Evolutionary conservation across 1,140 invertebrate genomes (phyloP), one percentile per base, ranked within the genome.

Genomic region (Drosophila tropicalis): DNA sequence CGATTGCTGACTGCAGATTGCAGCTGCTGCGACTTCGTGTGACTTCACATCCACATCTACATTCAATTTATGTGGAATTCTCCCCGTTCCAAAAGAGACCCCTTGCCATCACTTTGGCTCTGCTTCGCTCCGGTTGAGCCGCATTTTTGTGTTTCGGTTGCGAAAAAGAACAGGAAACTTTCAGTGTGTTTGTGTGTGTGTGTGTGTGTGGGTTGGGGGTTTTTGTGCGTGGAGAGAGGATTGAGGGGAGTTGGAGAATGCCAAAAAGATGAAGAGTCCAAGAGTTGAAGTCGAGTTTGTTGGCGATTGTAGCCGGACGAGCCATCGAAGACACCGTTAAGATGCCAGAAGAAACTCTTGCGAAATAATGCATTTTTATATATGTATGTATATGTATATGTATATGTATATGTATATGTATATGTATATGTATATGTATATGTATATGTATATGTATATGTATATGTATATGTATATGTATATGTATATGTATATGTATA

Each of bases 141-240:
- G 83, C 83, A 87, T 87, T 87, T 87, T 87, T 87, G 72, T 67
- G 66, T 47, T 32, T 60, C 61, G 58, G 65, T 87, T 87, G 83
- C 83, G 83, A 87, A 87, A 87, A 87, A 89, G 84, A 89, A 87
- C 84, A 87, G 83, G 83, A 87, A 87, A 87, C 82, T 87, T 55
- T 13, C 62, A 22, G 55, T 65, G 44, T 47, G 6, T 47, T 17
- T 47, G 44, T 47, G 6, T 47, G 44, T 47, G 44, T 47, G 17
- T 47, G 44, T 19, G 17, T 47, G 41, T 44, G 41, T 44, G 17
- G 9, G 13, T 34, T 7, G 22, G 22, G 22, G 22, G 22, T 25
- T 25, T 25, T 25, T 17, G 32, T 17, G 19, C n/a, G 55, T 39
- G 29, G 15, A 47, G 15, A 47, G 25, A 9, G 62, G 41, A 39